Evolutionary conservation across 1,140 invertebrate genomes (phyloP), one percentile per base, ranked within the genome.

Genomic region (Drosophila pseudoobscura): DNA sequence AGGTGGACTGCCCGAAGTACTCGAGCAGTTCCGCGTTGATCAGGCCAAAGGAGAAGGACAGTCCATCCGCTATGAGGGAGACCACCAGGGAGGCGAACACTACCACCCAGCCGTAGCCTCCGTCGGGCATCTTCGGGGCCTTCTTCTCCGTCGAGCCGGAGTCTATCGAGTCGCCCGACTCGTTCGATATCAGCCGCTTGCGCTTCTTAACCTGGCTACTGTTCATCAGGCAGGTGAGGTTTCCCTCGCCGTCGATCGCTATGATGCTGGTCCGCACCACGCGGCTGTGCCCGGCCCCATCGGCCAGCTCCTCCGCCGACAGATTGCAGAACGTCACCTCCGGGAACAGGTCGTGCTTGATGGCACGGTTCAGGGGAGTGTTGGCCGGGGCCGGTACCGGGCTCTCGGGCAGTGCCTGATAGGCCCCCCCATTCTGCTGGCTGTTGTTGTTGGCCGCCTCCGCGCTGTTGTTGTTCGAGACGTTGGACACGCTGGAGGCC

Each of bases 1-100:
- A 95, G 75, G 97, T 96, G 29, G 94, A 95, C 43, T 95, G 95
- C 7, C 94, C 92, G 89, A 98, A 99, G 80, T 98, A 95, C 5
- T 95, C 93, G n/a, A 97, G 92, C 82, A 99, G 96, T 80, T 98
- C 95, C 0, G 96, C 95, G 79, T 97, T 97, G 13, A 99, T 94
- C 0, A 98, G 92, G 0, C 98, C 98, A 91, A 98, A 98, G 0
- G 97, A 97, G 87, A 98, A 98, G 31, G 97, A 97, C 8, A 99
- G 95, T 0, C 98, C 98, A 91, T 99, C 98, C n/a, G 97, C 96
- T n/a, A 99, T 96, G 92, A 98, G 94, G 24, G 97, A 97, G 44
- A 98, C 95, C 41, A 98, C 87, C 56, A 98, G 94, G 0, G 97
- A 97, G 0, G 97, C 94, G 3, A 95, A 90, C 0, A 98, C 97